phyloP scores from a whole-genome alignment of 2,888 invertebrate species.

The Sesia bembeciformis region DNA sequence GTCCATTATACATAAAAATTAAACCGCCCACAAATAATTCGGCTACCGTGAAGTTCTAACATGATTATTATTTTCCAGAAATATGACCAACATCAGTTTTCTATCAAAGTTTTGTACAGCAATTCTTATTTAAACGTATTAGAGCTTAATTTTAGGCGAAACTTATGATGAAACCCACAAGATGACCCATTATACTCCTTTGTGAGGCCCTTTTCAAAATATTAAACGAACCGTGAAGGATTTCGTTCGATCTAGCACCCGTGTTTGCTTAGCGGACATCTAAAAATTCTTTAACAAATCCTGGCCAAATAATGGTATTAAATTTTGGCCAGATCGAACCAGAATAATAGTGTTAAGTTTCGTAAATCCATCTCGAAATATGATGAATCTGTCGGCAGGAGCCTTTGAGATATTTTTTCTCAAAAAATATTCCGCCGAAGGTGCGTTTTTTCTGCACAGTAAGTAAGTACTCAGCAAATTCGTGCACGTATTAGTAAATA shows the following conservation, averaged over 20 bases:
- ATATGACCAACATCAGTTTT: slow-evolving; percentile 1
- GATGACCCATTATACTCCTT: slow-evolving; percentile 18
- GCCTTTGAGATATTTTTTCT: slow-evolving; percentile 30
- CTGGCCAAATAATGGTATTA: slow-evolving; percentile 53
- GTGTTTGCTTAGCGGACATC: slow-evolving; percentile 64
- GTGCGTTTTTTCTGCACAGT: not conserved
- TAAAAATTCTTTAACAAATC: slow-evolving; percentile 33
- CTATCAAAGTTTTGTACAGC: not conserved
- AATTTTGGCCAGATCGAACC: slow-evolving; percentile 41
- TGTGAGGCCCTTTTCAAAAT: slow-evolving; percentile 46
- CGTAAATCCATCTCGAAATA: slow-evolving; percentile 49
- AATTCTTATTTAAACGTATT: slow-evolving; percentile 8
- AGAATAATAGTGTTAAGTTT: slow-evolving; percentile 68
- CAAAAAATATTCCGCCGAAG: not conserved
- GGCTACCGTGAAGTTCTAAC: slow-evolving; percentile 59
- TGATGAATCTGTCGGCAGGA: slow-evolving; percentile 60
- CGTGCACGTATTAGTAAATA: not conserved
- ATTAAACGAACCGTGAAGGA: slow-evolving; percentile 62
- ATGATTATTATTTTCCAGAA: slow-evolving; percentile 43
- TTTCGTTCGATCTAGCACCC: slow-evolving; percentile 42
- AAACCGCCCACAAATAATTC: slow-evolving; percentile 48
- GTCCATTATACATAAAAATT: not conserved
- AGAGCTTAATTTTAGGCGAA: slow-evolving; percentile 15
- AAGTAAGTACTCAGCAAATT: not conserved
- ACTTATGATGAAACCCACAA: slow-evolving; percentile 20